Evolutionary conservation across 1,140 invertebrate species (phyloP), one percentile per base, ranked within the genome.

Genomic region (Arctopsyche grandis): DNA sequence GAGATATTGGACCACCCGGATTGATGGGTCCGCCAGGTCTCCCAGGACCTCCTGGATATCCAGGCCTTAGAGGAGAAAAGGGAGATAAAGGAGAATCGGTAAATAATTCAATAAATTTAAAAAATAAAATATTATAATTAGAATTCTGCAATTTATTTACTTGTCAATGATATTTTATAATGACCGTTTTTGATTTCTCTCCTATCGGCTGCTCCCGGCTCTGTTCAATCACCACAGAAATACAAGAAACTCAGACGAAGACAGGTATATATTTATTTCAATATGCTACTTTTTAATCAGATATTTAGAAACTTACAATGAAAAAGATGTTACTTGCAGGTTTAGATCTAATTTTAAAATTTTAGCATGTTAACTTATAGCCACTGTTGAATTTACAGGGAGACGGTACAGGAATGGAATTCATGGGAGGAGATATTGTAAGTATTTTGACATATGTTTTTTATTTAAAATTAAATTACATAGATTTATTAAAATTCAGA

Each of bases 1-100:
- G 96, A 12, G 95, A 97, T 84, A 96, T 97, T 84, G 96, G 96
- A 75, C 95, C 96, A 19, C 95, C 96, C 19, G 95, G 95, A 73
- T 89, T 96, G 83, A 93, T 95, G 84, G 94, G 94, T 84, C 93
- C 93, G 71, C 93, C 93, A 79, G 93, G 90, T 5, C 84, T 90
- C 76, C 91, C 91, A 0, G 91, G 91, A 60, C 91, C 91, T 24
- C 91, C 95, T 84, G 96, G 96, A n/a, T 96, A 96, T 87, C 95
- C 95, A 16, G 96, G 96, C 12, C 88, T 92, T 75, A 95, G 94
- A 85, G 96, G 96, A 26, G 95, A 96, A 81, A 97, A 97, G 86
- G 96, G 96, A 44, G 95, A 97, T 84, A 95, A 96, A 86, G 95
- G 95, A 58, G 95, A 97, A 91, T 96, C 95, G 91, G 96, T 97